Base-by-base conservation (phyloP, 2,888 invertebrate genomes). In the Caenorhabditis sp. region DNA sequence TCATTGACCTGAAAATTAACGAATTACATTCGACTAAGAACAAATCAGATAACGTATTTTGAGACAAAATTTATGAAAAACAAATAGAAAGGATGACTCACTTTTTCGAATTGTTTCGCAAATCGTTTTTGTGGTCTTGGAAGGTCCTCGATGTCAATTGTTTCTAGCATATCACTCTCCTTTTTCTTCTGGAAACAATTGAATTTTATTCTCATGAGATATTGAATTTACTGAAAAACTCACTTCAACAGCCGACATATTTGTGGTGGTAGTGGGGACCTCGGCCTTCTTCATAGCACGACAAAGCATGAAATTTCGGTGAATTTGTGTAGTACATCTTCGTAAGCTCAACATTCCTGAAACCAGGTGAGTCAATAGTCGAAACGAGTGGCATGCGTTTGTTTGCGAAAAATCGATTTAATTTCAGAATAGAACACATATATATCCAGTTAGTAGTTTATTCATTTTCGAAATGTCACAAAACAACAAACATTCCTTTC, bases 111-210 rank as follows among this genome's bases (percentile, higher is more conserved):
- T 65, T 86, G 85, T 26, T 84, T 84, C 25, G 82, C 83, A 61
- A 82, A 86, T 53, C 87, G 70, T 59, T 84, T 82, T 65, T 87
- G 86, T 12, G 85, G 84, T 43, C 87, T 73, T 17, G 87, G 86
- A 43, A 87, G 65, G 53, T 87, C 85, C 43, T 84, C 84, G 59
- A 85, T 80, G 43, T 84, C 81, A 64, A 87, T 79, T 7, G 81
- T 83, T 57, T 87, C 84, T 56, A 87, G 66, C 81, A 84, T 81
- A 50, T 87, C 87, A 25, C 68, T 58, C 14, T 82, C 81, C 36
- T 79, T 78, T 69, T 78, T 80, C 59, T 80, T 78, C 68, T 76
- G 67, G n/a, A 75, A 63, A 52, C 3, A 36, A 20, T n/a, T n/a
- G n/a, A n/a, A n/a, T n/a, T n/a, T n/a, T n/a, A n/a, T n/a, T n/a